Conservation (phyloP, 23 tunicate genomes). For the Ciona savignyi region DNA sequence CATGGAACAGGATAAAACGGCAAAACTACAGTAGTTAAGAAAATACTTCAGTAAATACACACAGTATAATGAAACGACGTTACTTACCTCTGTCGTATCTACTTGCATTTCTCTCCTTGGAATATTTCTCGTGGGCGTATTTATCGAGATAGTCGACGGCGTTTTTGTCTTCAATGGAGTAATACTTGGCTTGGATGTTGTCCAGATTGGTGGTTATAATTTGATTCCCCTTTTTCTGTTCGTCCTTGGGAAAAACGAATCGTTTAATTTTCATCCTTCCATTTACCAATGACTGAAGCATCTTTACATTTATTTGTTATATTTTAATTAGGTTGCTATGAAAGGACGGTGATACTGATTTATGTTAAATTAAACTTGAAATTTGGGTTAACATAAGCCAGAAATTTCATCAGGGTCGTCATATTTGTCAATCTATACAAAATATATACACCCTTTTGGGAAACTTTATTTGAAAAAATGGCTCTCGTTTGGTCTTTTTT, state of each 20-base stretch:
- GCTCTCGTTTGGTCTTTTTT: too few species aligned
- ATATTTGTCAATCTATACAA: background rate
- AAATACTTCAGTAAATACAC: too few species aligned
- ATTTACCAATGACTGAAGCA: too few species aligned
- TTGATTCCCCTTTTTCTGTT: constrained; percentile 41
- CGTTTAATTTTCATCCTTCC: too few species aligned
- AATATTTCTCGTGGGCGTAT: constrained; percentile 93
- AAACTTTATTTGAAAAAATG: background rate
- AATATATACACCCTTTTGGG: background rate
- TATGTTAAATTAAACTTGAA: too few species aligned
- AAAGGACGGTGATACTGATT: too few species aligned
- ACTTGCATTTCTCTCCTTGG: constrained; percentile 48
- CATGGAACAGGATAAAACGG: too few species aligned
- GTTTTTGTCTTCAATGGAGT: constrained; percentile 94
- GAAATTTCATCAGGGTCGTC: background rate
- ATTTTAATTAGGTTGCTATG: too few species aligned
- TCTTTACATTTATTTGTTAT: too few species aligned
- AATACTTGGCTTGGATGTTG: constrained; percentile 57
- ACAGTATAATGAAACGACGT: background rate
- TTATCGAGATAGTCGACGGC: constrained; percentile 94
- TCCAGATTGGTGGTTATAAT: constrained; percentile 33
- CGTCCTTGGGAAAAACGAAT: constrained; percentile 29
- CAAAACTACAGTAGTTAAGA: too few species aligned
- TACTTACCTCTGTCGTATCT: constrained; percentile 58
- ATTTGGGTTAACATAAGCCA: background rate